Evolutionary conservation across 1,140 invertebrate species (phyloP).

Genomic region (Adelges cooleyi): DNA sequence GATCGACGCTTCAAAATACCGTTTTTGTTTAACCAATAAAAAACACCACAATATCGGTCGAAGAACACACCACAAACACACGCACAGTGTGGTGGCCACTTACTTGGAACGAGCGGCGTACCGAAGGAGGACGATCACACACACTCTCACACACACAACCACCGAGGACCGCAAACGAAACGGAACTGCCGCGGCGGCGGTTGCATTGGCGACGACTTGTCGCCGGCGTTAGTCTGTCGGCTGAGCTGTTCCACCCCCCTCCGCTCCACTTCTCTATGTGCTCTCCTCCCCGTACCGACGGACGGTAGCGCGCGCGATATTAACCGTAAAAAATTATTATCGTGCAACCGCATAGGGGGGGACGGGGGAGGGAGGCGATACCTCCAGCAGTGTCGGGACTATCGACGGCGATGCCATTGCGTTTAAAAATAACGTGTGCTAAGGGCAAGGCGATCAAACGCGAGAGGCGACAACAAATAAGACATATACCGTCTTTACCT

Average conservation of each 20-base stretch:
- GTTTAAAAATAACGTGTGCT: constrained; percentile 12
- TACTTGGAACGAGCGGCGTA: neutral
- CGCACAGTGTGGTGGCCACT: neutral
- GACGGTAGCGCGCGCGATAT: neutral
- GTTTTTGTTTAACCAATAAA: no score
- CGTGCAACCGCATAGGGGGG: neutral
- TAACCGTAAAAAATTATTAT: constrained; percentile 22
- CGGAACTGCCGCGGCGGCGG: neutral
- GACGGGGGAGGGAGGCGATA: no score
- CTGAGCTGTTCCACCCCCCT: neutral
- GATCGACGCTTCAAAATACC: no score
- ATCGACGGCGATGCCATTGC: neutral
- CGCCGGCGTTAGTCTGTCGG: neutral
- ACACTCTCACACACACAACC: neutral
- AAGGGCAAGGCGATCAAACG: constrained; percentile 13
- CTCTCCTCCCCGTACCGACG: neutral
- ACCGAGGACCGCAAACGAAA: constrained; percentile 2
- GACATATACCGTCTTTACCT: no score
- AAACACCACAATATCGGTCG: no score
- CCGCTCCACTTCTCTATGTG: neutral
- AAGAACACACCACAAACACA: no score
- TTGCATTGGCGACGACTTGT: neutral
- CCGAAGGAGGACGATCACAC: neutral
- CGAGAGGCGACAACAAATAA: no score
- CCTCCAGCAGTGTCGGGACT: neutral